phyloP scores from a whole-genome alignment of 2,113 vertebrate genomes.

The Lepidothrix coronata region DNA sequence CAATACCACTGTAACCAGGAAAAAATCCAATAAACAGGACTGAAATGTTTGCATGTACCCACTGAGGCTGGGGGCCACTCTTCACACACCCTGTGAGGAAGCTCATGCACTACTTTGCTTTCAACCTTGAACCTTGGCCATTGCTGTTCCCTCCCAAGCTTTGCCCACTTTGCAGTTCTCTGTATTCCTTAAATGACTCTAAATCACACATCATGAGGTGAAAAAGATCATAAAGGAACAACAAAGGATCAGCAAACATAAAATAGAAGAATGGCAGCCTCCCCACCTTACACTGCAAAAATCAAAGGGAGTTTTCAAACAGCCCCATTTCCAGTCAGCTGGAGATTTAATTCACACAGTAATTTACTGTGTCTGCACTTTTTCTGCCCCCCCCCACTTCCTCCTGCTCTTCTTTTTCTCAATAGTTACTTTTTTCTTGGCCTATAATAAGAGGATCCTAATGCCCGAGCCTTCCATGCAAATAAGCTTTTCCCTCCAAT shows the following conservation, averaged over 20 bases:
- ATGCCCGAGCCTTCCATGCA: background rate
- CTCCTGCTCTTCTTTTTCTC: background rate
- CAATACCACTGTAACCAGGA: background rate
- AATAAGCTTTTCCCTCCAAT: background rate
- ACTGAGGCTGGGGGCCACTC: background rate
- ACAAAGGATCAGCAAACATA: constrained; percentile 71
- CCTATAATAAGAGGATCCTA: background rate
- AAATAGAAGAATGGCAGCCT: constrained; percentile 69
- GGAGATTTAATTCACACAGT: constrained; percentile 48
- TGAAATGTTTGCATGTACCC: background rate
- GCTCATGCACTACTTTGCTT: background rate
- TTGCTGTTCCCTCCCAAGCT: background rate
- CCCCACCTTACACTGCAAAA: constrained; percentile 66
- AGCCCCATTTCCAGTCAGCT: constrained; percentile 55
- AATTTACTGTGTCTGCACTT: constrained; percentile 39
- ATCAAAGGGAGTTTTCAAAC: constrained; percentile 61
- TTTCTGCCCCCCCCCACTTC: background rate
- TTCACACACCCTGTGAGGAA: background rate
- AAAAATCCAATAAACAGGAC: background rate
- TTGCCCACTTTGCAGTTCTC: constrained; percentile 14
- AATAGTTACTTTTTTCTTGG: background rate
- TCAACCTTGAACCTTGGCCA: background rate
- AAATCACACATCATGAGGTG: constrained; percentile 62
- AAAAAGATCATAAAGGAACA: constrained; percentile 68
- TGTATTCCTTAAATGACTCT: constrained; percentile 37